phyloP scores from a whole-genome alignment of 2,888 invertebrate species.

The Pseudococcus longispinus region DNA sequence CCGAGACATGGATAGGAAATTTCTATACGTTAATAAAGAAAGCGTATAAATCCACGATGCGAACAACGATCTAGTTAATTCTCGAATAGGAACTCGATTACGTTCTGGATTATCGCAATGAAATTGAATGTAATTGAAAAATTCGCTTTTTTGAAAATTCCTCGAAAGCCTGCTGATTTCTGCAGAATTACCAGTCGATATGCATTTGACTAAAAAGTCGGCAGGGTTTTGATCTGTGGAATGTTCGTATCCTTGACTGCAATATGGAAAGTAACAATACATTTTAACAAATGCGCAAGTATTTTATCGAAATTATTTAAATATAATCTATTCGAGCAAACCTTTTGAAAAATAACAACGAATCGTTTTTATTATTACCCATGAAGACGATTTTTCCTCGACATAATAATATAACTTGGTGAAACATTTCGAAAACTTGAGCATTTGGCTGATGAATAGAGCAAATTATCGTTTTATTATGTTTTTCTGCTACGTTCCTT shows the following conservation, averaged over 20 bases:
- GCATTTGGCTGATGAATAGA: conserved; percentile 58
- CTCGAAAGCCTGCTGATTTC: conserved; percentile 65
- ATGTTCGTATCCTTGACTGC: conserved; percentile 75
- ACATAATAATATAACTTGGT: conserved; percentile 56
- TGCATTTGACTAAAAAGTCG: conserved; percentile 84
- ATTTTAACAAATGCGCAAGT: no score
- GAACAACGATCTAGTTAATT: neutral
- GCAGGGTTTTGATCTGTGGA: conserved; percentile 87
- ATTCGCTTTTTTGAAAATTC: conserved; percentile 68
- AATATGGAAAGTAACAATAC: no score
- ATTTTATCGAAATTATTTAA: no score
- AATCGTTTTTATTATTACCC: conserved; percentile 71
- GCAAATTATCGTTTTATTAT: conserved; percentile 57
- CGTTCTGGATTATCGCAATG: conserved; percentile 19
- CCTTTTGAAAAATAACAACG: conserved; percentile 75
- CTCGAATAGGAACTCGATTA: neutral
- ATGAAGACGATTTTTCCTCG: conserved; percentile 73
- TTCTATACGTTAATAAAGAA: conserved; percentile 77
- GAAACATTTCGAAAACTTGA: conserved; percentile 55
- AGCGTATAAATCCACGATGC: conserved; percentile 74
- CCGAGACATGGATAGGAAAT: conserved; percentile 75
- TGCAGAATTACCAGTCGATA: conserved; percentile 76
- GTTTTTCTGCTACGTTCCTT: conserved; percentile 71
- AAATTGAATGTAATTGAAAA: conserved; percentile 64
- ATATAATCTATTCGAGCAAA: conserved; percentile 61